phyloP scores from a whole-genome alignment of 2,888 invertebrate genomes.

The Callyntrura guangdongensis region DNA sequence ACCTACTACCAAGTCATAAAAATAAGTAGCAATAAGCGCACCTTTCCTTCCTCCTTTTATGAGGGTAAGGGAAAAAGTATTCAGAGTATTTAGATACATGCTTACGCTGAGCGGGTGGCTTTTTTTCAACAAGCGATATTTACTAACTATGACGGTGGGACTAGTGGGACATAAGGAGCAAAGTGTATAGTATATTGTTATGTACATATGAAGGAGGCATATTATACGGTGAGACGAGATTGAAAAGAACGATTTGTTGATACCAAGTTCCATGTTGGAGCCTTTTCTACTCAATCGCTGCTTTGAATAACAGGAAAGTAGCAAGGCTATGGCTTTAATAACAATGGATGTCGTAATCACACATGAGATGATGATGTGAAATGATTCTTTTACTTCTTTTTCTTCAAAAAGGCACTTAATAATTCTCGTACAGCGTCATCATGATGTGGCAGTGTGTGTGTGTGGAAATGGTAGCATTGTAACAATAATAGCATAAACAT shows the following conservation, averaged over 20 bases:
- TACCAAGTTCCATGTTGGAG: conserved; percentile 57
- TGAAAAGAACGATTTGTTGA: conserved; percentile 9
- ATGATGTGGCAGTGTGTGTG: not conserved
- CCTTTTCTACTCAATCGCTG: conserved; percentile 12
- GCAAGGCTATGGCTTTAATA: conserved; percentile 43
- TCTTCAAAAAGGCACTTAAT: conserved; percentile 64
- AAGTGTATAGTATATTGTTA: too few relatives aligned
- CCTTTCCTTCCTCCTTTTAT: conserved; percentile 68
- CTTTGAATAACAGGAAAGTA: conserved; percentile 60
- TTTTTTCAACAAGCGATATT: conserved; percentile 5
- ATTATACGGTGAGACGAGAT: conserved; percentile 35
- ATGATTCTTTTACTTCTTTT: conserved; percentile 64
- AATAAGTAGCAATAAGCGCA: conserved; percentile 37
- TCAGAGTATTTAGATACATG: not conserved
- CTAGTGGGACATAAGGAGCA: not conserved
- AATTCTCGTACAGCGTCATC: conserved; percentile 62
- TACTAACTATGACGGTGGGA: not conserved
- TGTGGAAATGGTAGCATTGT: conserved; percentile 27
- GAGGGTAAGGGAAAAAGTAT: not conserved
- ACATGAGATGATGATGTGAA: conserved; percentile 58
- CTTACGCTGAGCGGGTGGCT: conserved; percentile 12
- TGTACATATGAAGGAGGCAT: not conserved
- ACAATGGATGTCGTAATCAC: conserved; percentile 73
- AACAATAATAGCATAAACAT: conserved; percentile 1
- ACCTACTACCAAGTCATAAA: not conserved